A percentile compares a stretch with the other conserved stretches of the same genome.
Evolutionary conservation across 2,888 invertebrate genomes (phyloP).

Genomic region (Phytoseiulus persimilis): DNA sequence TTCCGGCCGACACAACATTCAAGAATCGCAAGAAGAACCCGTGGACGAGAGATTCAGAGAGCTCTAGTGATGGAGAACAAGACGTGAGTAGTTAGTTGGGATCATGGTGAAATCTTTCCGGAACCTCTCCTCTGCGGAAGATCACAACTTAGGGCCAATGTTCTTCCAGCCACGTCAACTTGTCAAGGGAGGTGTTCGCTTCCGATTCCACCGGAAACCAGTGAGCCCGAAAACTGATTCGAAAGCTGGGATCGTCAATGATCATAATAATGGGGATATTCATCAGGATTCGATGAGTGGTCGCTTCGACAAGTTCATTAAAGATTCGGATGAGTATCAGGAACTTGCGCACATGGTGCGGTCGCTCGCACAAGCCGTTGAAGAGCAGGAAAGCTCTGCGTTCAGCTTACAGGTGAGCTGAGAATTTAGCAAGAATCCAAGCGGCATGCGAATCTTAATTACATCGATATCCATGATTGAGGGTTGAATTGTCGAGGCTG

Average conservation of each 20-base stretch:
- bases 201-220: background rate
- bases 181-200: background rate
- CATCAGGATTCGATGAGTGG: background rate
- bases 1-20: background rate
- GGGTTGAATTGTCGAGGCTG: too few species aligned
- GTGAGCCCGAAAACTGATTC: background rate
- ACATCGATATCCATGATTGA: too few species aligned
- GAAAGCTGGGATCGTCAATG: background rate
- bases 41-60: background rate
- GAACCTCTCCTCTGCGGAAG: background rate
- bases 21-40: background rate
- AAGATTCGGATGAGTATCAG: background rate
- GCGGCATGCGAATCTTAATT: background rate
- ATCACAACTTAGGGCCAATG: background rate
- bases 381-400: background rate
- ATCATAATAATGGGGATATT: background rate
- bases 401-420: background rate
- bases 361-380: background rate
- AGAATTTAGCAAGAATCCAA: background rate
- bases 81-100: background rate
- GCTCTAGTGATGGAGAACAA: background rate
- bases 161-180: background rate
- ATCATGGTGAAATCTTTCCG: background rate
- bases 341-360: background rate
- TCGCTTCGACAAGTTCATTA: background rate